Percentiles rank a stretch among this genome's conserved stretches.
These are phyloP conservation scores for Strix aluco DNA, from an alignment of 2,113 vertebrate species.

Conservation along the genomic window DNA sequence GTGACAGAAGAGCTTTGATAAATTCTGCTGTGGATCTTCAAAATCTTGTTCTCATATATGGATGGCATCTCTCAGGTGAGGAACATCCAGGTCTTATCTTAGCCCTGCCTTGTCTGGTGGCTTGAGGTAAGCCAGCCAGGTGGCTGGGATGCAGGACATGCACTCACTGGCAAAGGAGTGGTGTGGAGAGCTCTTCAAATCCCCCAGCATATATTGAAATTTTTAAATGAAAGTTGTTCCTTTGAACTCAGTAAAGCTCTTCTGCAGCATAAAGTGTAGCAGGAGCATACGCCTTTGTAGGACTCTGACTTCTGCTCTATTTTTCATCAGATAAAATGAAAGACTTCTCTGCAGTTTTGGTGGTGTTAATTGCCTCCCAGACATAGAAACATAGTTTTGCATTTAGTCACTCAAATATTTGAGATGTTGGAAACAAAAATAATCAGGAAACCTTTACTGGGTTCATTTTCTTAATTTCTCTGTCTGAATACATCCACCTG, in stretches of 20 bases:
- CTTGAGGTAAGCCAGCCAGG: not conserved
- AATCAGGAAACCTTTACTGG: slow-evolving; percentile 15
- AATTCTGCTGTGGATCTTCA: not conserved
- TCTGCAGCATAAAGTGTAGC: not conserved
- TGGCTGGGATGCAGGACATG: not conserved
- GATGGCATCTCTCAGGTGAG: not conserved
- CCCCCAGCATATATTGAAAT: not conserved
- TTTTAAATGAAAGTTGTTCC: not conserved
- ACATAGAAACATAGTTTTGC: slow-evolving; percentile 35
- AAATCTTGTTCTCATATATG: not conserved
- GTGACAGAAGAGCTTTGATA: not conserved
- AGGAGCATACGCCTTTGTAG: not conserved
- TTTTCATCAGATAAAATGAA: slow-evolving; percentile 22
- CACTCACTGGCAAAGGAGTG: not conserved
- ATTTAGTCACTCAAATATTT: slow-evolving; percentile 35
- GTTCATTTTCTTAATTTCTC: slow-evolving; percentile 25
- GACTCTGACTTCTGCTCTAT: not conserved
- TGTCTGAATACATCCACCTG: slow-evolving; percentile 47
- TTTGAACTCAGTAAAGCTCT: not conserved
- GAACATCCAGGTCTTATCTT: not conserved
- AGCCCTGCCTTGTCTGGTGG: not conserved
- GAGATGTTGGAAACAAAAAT: slow-evolving; percentile 24
- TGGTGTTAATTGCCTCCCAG: slow-evolving; percentile 39
- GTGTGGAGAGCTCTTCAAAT: not conserved
- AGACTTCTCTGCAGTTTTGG: not conserved